Base-by-base conservation (phyloP, 2,113 vertebrate genomes). In the Brevimyrus niger region DNA sequence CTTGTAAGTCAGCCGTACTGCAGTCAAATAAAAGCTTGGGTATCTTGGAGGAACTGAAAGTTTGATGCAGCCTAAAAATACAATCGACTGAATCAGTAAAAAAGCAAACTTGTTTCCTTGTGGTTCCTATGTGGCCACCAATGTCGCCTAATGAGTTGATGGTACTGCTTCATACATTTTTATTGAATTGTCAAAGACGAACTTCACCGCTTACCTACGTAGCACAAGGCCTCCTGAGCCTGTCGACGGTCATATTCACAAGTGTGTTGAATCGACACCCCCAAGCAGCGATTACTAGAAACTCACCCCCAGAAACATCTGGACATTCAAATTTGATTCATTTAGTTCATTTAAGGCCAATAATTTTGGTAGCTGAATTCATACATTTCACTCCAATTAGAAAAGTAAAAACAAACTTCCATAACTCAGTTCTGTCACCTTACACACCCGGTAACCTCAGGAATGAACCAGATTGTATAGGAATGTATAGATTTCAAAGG, bases 51-150 rank as follows among this genome's bases (percentile, higher is more conserved):
- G 48, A 42, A 11, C 50, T 44, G 19, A 89, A 19, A 82, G 69
- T 82, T 80, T 42, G 73, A 58, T 83, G 88, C 73, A 55, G 88
- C 73, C 69, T 88, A 47, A 80, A n/a, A 50, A 80, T 73, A 65
- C 61, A 88, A 76, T 51, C 46, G 46, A 47, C 44, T 50, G 83
- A 48, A 85, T 76, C 35, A 23, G 73, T 42, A 80, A 38, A 38
- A 76, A 80, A 31, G n/a, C 53, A 27, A 80, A 38, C 31, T 80
- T 80, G 31, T 15, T 10, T 27, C 61, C 61, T 4, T 4, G 61
- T 13, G 27, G n/a, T 3, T 27, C n/a, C 61, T 11, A 0, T 3
- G 3, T 13, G 61, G 10, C 10, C 9, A 13, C 27, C 61, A 0
- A 0, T 11, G 61, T 27, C 61, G 11, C 10, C n/a, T 69, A 31